These are phyloP conservation scores for Linnaemya vulpina DNA, from an alignment of 2,888 invertebrate genomes.

Conservation along the genomic window DNA sequence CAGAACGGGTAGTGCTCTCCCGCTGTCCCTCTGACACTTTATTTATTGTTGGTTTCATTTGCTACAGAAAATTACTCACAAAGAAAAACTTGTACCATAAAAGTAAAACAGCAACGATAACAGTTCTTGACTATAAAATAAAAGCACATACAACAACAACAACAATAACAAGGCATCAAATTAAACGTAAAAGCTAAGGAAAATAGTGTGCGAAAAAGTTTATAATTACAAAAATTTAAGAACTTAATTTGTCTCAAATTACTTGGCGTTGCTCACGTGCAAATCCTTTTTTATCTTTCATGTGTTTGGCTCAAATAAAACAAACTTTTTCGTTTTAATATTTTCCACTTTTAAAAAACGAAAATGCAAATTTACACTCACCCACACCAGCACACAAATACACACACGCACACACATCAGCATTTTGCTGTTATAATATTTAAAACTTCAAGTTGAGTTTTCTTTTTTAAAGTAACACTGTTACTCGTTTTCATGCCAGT, in stretches of 20 bases:
- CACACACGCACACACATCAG: neutral
- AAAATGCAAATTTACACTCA: neutral
- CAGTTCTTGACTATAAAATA: neutral
- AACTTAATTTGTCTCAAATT: slow-evolving; percentile 75
- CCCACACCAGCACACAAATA: neutral
- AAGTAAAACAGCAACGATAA: slow-evolving; percentile 17
- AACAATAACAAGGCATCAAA: slow-evolving; percentile 13
- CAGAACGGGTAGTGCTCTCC: neutral
- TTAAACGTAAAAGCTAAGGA: slow-evolving; percentile 15
- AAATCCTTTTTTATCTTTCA: slow-evolving; percentile 44
- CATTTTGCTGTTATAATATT: slow-evolving; percentile 6
- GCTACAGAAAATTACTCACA: slow-evolving; percentile 30
- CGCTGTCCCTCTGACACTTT: neutral
- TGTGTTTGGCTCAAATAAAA: slow-evolving; percentile 45
- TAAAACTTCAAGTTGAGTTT: neutral
- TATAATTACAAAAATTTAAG: slow-evolving; percentile 75
- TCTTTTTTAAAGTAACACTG: slow-evolving; percentile 20
- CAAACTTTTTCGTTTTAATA: slow-evolving; percentile 39
- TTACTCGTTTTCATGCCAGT: neutral
- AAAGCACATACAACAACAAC: neutral
- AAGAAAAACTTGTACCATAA: slow-evolving; percentile 42
- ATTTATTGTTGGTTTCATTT: neutral
- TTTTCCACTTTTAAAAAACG: slow-evolving; percentile 2
- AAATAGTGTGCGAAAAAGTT: slow-evolving; percentile 71
- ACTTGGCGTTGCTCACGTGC: slow-evolving; percentile 70